Evolutionary conservation across 2,888 invertebrate species (phyloP).

Genomic region (Nephrotoma guestfalica): DNA sequence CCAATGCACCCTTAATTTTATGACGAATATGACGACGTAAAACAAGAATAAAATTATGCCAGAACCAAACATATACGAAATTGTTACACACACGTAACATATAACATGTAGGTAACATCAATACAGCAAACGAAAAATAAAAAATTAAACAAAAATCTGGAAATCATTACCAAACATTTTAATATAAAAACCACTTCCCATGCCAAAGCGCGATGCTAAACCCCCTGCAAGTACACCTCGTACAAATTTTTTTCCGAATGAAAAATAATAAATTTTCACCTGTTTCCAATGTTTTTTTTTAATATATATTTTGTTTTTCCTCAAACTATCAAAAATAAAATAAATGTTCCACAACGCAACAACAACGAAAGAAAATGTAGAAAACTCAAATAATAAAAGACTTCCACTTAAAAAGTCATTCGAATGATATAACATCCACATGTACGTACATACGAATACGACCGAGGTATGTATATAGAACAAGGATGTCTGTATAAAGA

Average conservation of each 20-base stretch:
- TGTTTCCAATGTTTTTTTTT: background rate
- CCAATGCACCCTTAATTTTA: background rate
- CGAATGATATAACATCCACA: background rate
- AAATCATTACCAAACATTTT: background rate
- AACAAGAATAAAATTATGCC: background rate
- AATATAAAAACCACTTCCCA: background rate
- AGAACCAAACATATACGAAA: background rate
- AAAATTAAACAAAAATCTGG: background rate
- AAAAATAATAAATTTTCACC: background rate
- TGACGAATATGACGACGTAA: background rate
- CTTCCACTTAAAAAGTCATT: background rate
- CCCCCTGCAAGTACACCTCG: background rate
- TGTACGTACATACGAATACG: background rate
- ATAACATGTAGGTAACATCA: background rate
- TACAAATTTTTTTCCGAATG: background rate
- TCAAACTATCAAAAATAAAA: background rate
- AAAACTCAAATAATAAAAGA: background rate
- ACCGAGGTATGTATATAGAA: background rate
- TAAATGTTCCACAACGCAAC: background rate
- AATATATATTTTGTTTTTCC: background rate
- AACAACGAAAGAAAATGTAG: background rate
- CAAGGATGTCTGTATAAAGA: background rate
- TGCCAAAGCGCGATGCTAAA: background rate
- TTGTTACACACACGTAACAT: background rate
- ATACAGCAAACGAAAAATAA: background rate